Evolutionary conservation across 2,113 vertebrate species (phyloP).

Genomic region (Rhinichthys klamathensis): DNA sequence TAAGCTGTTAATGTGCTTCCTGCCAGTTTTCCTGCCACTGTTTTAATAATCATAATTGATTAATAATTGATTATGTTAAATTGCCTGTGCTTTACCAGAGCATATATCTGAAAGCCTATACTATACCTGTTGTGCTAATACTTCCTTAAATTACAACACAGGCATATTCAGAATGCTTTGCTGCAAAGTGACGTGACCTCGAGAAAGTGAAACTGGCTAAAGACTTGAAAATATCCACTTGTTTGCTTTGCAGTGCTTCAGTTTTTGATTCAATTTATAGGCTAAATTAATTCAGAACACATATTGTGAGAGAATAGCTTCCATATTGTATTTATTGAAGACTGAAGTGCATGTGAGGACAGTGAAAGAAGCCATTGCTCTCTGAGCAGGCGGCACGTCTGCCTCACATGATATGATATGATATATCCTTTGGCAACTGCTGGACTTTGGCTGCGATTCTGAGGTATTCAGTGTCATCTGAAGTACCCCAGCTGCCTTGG

Average conservation of each 20-base stretch:
- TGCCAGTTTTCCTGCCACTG: background rate
- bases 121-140: background rate
- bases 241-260: background rate
- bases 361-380: constrained; percentile 15
- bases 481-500: background rate
- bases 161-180: background rate
- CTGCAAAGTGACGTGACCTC: background rate
- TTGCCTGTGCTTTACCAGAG: background rate
- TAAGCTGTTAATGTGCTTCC: background rate
- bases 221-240: background rate
- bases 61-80: background rate
- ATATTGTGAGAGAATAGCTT: background rate
- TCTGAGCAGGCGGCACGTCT: background rate
- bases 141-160: background rate
- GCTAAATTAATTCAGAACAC: background rate
- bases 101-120: background rate
- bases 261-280: background rate
- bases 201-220: background rate
- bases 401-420: constrained; percentile 25
- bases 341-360: background rate
- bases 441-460: background rate
- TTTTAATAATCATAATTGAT: background rate
- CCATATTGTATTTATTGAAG: background rate
- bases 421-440: constrained; percentile 13
- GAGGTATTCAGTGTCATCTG: background rate